phyloP scores from a whole-genome alignment of 2,888 invertebrate species.

The Tigriopus californicus region DNA sequence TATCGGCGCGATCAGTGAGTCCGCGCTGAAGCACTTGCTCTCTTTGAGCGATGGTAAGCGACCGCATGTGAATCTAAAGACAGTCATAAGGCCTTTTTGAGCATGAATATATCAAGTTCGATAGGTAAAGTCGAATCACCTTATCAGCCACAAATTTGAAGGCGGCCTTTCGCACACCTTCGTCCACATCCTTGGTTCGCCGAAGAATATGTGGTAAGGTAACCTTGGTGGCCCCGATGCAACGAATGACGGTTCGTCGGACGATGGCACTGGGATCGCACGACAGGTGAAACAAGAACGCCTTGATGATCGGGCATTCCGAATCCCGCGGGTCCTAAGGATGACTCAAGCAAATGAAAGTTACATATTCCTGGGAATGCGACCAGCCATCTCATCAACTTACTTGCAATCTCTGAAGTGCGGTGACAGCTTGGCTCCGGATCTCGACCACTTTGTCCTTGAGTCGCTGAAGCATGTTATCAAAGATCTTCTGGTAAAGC shows the following conservation, averaged over 20 bases:
- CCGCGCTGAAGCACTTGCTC: constrained; percentile 41
- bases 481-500: constrained; percentile 48
- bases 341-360: too few relatives aligned
- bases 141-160: constrained; percentile 30
- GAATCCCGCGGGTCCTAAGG: constrained; percentile 43
- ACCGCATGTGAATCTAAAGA: constrained; percentile 30
- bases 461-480: constrained; percentile 44
- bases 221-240: constrained; percentile 47
- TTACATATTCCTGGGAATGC: too few relatives aligned
- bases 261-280: constrained; percentile 60
- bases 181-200: constrained; percentile 55
- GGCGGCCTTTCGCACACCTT: constrained; percentile 42
- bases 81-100: too few relatives aligned
- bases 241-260: constrained; percentile 44
- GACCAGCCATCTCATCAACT: too few relatives aligned
- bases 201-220: constrained; percentile 50
- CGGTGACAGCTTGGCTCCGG: constrained; percentile 55
- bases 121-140: constrained; percentile 15
- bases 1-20: constrained; percentile 39
- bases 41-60: constrained; percentile 44
- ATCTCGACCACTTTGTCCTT: constrained; percentile 55
- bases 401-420: constrained; percentile 51
- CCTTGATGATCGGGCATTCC: constrained; percentile 51
- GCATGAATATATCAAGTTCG: too few relatives aligned
- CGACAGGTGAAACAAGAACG: constrained; percentile 47